Conservation (phyloP, 2,888 invertebrate genomes). For the Adelognathus sp. region DNA sequence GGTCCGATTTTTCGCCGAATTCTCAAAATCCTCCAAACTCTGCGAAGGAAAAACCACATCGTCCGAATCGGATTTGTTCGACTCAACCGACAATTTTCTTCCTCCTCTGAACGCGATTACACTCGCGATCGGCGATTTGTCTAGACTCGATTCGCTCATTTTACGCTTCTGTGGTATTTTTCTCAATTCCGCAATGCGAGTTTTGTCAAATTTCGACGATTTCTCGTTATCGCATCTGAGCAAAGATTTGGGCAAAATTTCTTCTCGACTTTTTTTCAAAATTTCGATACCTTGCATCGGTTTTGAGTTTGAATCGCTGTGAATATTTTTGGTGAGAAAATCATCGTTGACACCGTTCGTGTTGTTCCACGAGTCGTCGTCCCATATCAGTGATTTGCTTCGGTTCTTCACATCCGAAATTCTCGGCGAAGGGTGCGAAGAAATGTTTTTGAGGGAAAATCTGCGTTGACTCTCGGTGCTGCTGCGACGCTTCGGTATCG, state of each 20-base stretch:
- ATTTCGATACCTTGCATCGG: slow-evolving; percentile 26
- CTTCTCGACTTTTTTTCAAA: slow-evolving; percentile 12
- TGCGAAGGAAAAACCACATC: slow-evolving; percentile 71
- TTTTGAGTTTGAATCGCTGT: background rate
- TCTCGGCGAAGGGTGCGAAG: slow-evolving; percentile 13
- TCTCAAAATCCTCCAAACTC: slow-evolving; percentile 46
- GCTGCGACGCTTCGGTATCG: slow-evolving; percentile 9
- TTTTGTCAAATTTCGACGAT: slow-evolving; percentile 1
- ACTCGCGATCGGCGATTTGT: slow-evolving; percentile 65
- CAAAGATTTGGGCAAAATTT: background rate
- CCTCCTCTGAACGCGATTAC: slow-evolving; percentile 60
- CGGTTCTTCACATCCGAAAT: slow-evolving; percentile 42
- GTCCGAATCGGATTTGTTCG: slow-evolving; percentile 75
- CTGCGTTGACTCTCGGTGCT: background rate
- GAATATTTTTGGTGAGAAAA: background rate
- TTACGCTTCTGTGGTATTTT: slow-evolving; percentile 54
- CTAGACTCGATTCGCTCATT: slow-evolving; percentile 50
- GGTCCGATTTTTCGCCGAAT: slow-evolving; percentile 56
- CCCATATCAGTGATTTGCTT: slow-evolving; percentile 63
- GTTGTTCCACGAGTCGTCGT: slow-evolving; percentile 72
- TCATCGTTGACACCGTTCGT: slow-evolving; percentile 52
- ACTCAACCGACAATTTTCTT: slow-evolving; percentile 66
- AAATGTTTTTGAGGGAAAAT: background rate
- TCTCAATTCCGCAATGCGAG: slow-evolving; percentile 24
- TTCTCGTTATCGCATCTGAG: background rate